These are phyloP conservation scores for Noturus placidus DNA, from an alignment of 2,113 vertebrate genomes.

Conservation along the genomic window DNA sequence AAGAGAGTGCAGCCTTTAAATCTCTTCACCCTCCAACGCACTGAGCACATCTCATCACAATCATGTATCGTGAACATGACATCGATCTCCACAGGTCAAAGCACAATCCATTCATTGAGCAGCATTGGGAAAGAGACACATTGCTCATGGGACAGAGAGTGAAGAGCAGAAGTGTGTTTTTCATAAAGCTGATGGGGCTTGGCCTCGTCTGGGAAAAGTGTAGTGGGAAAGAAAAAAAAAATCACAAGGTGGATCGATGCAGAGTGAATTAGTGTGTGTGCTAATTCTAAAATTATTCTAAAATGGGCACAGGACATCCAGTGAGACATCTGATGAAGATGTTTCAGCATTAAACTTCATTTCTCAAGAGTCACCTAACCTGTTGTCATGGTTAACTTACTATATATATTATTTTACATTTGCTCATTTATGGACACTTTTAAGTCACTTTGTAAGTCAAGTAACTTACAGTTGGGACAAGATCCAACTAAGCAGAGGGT, in stretches of 20 bases:
- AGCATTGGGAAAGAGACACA: constrained; percentile 12
- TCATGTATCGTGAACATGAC: constrained; percentile 43
- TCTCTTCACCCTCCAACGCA: constrained; percentile 7
- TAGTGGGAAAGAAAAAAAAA: neutral
- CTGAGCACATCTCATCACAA: constrained; percentile 42
- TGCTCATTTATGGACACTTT: constrained; percentile 1
- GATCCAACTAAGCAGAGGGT: neutral
- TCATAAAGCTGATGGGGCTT: constrained; percentile 24
- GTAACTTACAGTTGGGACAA: neutral
- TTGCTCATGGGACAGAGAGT: neutral
- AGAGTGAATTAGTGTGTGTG: neutral
- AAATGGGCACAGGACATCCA: neutral
- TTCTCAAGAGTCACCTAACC: constrained; percentile 7
- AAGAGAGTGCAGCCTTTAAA: constrained; percentile 48
- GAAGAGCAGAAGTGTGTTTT: neutral
- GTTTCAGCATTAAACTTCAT: constrained; percentile 10
- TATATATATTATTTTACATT: neutral
- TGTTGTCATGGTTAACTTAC: neutral
- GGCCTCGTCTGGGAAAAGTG: neutral
- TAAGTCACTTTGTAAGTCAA: neutral
- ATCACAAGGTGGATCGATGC: neutral
- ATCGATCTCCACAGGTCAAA: constrained; percentile 38
- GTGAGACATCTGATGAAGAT: constrained; percentile 18
- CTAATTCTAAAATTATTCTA: constrained; percentile 23
- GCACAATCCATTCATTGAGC: constrained; percentile 20